These are phyloP conservation scores for Drosophila virilis DNA, from an alignment of 1,140 invertebrate genomes.

Conservation along the genomic window DNA sequence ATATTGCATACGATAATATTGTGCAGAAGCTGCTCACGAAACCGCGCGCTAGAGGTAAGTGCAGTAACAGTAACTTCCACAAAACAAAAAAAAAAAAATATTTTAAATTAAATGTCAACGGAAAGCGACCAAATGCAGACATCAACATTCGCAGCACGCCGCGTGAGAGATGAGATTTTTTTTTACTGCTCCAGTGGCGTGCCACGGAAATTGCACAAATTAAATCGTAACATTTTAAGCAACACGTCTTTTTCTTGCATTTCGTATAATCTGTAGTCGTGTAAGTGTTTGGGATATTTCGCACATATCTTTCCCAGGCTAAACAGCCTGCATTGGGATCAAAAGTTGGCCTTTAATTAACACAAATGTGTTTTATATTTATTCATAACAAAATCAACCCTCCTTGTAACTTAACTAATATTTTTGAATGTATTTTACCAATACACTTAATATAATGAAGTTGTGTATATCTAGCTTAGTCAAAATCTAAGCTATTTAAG, in stretches of 20 bases:
- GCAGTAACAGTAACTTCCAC: slow-evolving; percentile 17
- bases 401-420: no score
- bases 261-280: no score
- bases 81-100: slow-evolving; percentile 19
- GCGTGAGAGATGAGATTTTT: slow-evolving; percentile 21
- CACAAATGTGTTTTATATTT: no score
- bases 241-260: neutral
- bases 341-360: no score
- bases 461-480: no score
- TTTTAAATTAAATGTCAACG: slow-evolving; percentile 62
- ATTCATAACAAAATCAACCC: no score
- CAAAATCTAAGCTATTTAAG: no score
- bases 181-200: slow-evolving; percentile 3
- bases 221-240: slow-evolving; percentile 58
- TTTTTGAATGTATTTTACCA: no score
- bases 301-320: no score
- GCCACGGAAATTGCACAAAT: slow-evolving; percentile 53
- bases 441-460: no score
- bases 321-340: no score
- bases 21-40: slow-evolving; percentile 93
- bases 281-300: no score
- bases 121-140: slow-evolving; percentile 17
- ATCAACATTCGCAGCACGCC: neutral
- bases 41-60: slow-evolving; percentile 93
- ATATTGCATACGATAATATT: slow-evolving; percentile 94